These are phyloP conservation scores for Bubo blakistoni DNA, from an alignment of 2,113 vertebrate species.

Conservation along the genomic window DNA sequence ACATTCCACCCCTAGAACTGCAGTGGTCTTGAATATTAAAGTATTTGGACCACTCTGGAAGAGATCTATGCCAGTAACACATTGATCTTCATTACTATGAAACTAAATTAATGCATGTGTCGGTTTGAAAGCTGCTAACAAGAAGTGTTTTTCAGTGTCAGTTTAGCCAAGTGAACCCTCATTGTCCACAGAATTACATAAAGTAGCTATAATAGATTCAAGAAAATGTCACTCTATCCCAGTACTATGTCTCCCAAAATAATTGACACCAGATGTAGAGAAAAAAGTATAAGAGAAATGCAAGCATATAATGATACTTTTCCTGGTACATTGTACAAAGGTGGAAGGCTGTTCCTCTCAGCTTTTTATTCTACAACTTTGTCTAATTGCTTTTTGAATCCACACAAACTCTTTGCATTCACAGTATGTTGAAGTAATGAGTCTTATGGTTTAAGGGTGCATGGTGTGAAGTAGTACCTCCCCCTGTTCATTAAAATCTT, in stretches of 20 bases:
- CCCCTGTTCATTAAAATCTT: not conserved
- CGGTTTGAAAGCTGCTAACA: not conserved
- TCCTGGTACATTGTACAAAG: not conserved
- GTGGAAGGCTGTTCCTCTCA: not conserved
- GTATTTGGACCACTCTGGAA: not conserved
- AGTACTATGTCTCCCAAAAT: not conserved
- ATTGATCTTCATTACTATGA: not conserved
- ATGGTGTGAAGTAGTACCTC: not conserved
- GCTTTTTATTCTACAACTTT: not conserved
- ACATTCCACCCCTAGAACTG: not conserved
- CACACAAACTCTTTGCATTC: not conserved
- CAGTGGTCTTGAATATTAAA: not conserved
- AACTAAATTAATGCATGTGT: not conserved
- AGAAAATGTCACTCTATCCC: not conserved
- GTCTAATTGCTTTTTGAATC: not conserved
- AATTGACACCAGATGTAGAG: not conserved
- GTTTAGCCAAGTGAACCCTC: not conserved
- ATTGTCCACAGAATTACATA: not conserved
- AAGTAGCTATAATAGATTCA: not conserved
- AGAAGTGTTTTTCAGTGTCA: not conserved
- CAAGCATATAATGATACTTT: not conserved
- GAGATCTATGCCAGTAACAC: not conserved
- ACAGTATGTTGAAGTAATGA: not conserved
- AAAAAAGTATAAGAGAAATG: not conserved
- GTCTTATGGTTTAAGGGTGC: not conserved